Conservation (phyloP, 2,888 invertebrate genomes). For the Drosophila peninsularis region DNA sequence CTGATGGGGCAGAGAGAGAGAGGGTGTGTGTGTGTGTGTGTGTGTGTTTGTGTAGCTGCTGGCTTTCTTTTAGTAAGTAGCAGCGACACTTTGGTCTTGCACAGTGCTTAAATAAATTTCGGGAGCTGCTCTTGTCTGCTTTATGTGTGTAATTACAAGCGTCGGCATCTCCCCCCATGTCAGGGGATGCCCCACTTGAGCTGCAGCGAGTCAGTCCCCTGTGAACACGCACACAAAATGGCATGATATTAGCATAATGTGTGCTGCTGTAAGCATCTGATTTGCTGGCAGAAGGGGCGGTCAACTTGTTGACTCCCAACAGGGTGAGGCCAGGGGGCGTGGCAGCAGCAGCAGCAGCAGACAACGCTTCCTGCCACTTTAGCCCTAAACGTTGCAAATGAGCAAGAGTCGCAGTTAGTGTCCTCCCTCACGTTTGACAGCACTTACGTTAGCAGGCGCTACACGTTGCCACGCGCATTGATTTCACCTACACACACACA, state of each 20-base stretch:
- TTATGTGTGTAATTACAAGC: constrained; percentile 70
- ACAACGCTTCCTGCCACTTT: constrained; percentile 69
- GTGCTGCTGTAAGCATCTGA: constrained; percentile 71
- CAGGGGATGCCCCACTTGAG: constrained; percentile 21
- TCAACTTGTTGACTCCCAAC: constrained; percentile 71
- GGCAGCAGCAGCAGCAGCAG: constrained; percentile 25
- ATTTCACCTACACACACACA: constrained; percentile 29
- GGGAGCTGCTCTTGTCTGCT: constrained; percentile 58
- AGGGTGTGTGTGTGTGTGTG: too few relatives aligned
- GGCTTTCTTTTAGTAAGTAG: constrained; percentile 1
- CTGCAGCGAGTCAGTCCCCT: not conserved
- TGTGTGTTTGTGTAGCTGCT: too few relatives aligned
- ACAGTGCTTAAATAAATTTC: constrained; percentile 61
- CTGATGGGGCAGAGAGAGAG: too few relatives aligned
- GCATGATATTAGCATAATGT: constrained; percentile 74
- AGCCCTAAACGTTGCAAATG: constrained; percentile 73
- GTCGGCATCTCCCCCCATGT: constrained; percentile 18
- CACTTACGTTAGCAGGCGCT: constrained; percentile 20
- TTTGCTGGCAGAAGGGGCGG: constrained; percentile 58
- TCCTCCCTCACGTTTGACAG: constrained; percentile 19
- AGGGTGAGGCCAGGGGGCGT: not conserved
- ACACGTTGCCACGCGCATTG: constrained; percentile 40
- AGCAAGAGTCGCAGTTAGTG: constrained; percentile 63
- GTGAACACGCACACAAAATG: constrained; percentile 41
- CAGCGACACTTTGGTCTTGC: constrained; percentile 8